Evolutionary conservation across 2,888 invertebrate species (phyloP).

Genomic region (Tanypteryx hageni): DNA sequence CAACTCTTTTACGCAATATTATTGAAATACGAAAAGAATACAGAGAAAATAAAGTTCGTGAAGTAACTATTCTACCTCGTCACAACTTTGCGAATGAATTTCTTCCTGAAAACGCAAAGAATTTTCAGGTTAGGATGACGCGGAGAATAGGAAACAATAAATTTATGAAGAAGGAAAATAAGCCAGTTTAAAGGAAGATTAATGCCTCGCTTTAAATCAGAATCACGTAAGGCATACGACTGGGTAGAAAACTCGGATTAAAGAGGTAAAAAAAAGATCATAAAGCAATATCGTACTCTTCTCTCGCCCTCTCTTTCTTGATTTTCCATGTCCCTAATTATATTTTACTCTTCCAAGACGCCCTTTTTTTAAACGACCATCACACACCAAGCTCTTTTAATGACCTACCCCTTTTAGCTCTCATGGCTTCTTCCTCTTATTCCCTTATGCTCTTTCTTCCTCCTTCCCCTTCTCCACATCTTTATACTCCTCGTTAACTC

Average conservation of each 20-base stretch:
- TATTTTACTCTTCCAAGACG: not conserved
- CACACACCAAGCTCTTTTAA: conserved; percentile 56
- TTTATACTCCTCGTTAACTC: conserved; percentile 29
- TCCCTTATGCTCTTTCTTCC: not conserved
- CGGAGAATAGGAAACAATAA: no score
- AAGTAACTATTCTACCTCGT: no score
- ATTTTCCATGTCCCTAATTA: conserved; percentile 45
- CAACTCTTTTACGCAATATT: no score
- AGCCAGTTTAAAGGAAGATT: no score
- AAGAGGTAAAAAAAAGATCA: conserved; percentile 5
- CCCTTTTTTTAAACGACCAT: conserved; percentile 42
- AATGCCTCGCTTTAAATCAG: not conserved
- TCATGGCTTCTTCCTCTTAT: not conserved
- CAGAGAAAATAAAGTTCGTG: no score
- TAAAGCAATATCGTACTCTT: not conserved
- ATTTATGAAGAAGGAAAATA: no score
- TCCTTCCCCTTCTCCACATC: conserved; percentile 4
- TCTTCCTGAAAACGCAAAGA: no score
- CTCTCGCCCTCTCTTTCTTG: not conserved
- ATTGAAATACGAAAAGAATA: no score
- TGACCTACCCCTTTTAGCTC: not conserved
- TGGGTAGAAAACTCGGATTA: not conserved
- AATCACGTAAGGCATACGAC: not conserved
- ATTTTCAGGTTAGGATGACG: no score
- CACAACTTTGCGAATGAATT: no score